Conservation (phyloP, 2,797 vertebrate species). For the Tadarida brasiliensis region DNA sequence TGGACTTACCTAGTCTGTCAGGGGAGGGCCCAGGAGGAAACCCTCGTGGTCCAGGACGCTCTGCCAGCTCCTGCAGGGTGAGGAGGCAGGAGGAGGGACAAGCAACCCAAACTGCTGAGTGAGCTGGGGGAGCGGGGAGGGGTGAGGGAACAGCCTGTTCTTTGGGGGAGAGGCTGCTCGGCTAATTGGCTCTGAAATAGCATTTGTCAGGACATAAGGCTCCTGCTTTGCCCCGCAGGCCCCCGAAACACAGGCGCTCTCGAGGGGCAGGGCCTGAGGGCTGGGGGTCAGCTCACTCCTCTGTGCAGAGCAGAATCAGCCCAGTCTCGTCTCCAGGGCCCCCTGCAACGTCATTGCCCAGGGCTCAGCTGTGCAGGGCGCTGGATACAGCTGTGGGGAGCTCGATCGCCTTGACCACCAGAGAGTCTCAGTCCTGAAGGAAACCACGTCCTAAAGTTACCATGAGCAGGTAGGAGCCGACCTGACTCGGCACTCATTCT, state of each 20-base stretch:
- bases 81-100: neutral
- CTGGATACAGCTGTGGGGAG: neutral
- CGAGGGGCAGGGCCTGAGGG: neutral
- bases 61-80: neutral
- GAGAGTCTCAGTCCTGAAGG: neutral
- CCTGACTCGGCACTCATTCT: neutral
- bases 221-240: constrained; percentile 40
- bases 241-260: neutral
- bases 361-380: neutral
- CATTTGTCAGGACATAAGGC: constrained; percentile 65
- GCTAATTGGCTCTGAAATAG: constrained; percentile 62
- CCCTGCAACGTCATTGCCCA: neutral
- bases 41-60: neutral
- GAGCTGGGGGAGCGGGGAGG: neutral
- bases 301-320: neutral
- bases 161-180: constrained; percentile 63
- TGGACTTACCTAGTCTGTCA: neutral
- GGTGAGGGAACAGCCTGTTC: constrained; percentile 44
- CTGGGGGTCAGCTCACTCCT: neutral
- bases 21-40: neutral
- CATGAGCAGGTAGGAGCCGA: neutral
- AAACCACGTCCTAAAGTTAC: neutral
- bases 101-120: neutral
- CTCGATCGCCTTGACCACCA: accelerated
- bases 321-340: neutral